Evolutionary conservation across 2,113 vertebrate species (phyloP), one percentile per base, ranked within the genome.

Genomic region (Trematocara zebra): DNA sequence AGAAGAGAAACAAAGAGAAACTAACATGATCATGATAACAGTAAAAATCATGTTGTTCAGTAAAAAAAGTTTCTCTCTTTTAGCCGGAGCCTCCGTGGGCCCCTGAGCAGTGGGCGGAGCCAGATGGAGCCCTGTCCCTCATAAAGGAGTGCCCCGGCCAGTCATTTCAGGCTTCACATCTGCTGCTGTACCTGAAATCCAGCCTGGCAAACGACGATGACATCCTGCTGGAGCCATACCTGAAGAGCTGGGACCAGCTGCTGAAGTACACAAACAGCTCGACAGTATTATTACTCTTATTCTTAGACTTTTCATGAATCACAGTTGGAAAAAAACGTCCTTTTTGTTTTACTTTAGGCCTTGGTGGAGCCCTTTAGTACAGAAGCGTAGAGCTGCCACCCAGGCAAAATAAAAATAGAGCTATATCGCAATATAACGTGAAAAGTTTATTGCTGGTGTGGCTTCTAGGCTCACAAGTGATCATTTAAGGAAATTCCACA

Each of bases 221-320:
- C n/a, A 4, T 95, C 61, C 91, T 95, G 78, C 72, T 95, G 87
- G 94, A 93, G 80, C 81, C 92, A 1, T 95, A 95, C 80, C 93
- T 95, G 8, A 93, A 87, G 86, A 90, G 94, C 88, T 95, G 95
- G 95, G 92, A 95, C 8, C 84, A 95, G 74, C 91, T 95, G 1
- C 90, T 94, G 49, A 88, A 42, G 95, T 95, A 87, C 18, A n/a
- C n/a, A 44, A 12, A n/a, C 26, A 49, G 0, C 69, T 18, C 0
- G 3, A 40, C 78, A 56, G 12, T 56, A 14, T 80, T 1, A 33
- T 23, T 33, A 33, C 31, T 26, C n/a, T 47, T 80, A 17, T 42
- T 28, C 6, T 26, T 18, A 11, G 42, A 31, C 72, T 76, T 12
- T 76, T 10, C 3, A n/a, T 31, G 44, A 31, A 0, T 76, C 23